Percentiles rank a stretch among this genome's conserved stretches.
phyloP scores from a whole-genome alignment of 2,113 vertebrate genomes.

The Lophura nycthemera region DNA sequence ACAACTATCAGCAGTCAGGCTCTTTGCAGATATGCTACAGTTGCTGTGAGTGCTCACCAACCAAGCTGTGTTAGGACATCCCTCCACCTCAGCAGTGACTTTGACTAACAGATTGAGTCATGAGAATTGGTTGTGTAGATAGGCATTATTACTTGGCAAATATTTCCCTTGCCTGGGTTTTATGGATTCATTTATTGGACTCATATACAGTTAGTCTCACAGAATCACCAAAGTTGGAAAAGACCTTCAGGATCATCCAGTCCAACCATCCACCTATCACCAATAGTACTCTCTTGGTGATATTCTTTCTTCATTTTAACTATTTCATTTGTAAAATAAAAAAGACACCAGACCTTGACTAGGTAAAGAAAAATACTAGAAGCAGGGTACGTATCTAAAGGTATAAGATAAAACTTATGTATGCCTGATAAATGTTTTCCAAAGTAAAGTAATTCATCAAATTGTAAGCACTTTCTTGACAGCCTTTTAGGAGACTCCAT shows the following conservation, averaged over 20 bases:
- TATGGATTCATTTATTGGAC: background rate
- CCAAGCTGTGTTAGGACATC: background rate
- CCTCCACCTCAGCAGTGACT: background rate
- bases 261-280: too few species aligned
- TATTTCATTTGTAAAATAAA: background rate
- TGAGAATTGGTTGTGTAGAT: background rate
- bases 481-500: background rate
- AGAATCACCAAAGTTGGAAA: too few species aligned
- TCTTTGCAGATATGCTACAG: background rate
- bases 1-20: background rate
- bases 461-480: background rate
- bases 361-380: background rate
- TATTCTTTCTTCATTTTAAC: background rate
- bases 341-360: background rate
- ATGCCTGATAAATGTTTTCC: background rate
- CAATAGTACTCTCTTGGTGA: too few species aligned
- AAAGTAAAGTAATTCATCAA: background rate
- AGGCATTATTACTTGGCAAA: background rate
- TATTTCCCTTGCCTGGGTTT: background rate
- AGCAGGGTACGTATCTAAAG: background rate
- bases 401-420: background rate
- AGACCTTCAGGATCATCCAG: too few species aligned
- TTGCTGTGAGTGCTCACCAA: background rate
- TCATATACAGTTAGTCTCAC: background rate
- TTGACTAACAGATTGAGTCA: background rate